These are phyloP conservation scores for Dasyurus viverrinus DNA, from an alignment of 2,113 vertebrate species.

Conservation along the genomic window DNA sequence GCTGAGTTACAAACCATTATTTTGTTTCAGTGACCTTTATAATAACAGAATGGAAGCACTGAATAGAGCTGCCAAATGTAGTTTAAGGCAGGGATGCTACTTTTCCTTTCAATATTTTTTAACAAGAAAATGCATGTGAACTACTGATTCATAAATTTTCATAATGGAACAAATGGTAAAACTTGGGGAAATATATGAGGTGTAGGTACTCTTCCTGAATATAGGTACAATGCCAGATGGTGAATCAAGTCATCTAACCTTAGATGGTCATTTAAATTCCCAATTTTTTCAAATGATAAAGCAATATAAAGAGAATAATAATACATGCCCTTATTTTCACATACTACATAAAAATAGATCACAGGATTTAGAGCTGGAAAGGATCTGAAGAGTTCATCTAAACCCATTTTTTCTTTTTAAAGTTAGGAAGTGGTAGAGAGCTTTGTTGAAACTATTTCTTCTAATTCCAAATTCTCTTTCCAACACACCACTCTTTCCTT, in stretches of 20 bases:
- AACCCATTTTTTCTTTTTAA: background rate
- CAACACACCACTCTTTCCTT: background rate
- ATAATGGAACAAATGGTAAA: conserved; percentile 5
- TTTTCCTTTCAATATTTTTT: background rate
- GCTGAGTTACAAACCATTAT: background rate
- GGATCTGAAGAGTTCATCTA: background rate
- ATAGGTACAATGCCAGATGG: background rate
- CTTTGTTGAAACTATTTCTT: background rate
- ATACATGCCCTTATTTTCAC: background rate
- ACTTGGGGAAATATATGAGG: background rate
- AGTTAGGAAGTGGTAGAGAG: background rate
- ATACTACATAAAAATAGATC: background rate
- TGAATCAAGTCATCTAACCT: background rate
- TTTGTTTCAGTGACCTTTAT: background rate
- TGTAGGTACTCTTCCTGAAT: too few relatives aligned
- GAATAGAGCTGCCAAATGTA: background rate
- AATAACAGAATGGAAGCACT: fast-evolving
- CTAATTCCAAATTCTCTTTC: background rate
- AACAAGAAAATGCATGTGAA: background rate
- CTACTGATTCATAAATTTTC: background rate
- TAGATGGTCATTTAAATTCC: too few relatives aligned
- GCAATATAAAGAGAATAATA: background rate
- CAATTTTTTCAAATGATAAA: background rate
- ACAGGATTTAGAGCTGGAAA: background rate
- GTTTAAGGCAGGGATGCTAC: too few relatives aligned